Evolutionary conservation across 2,113 vertebrate species (phyloP), one percentile per base, ranked within the genome.

Genomic region (Podilymbus podiceps): DNA sequence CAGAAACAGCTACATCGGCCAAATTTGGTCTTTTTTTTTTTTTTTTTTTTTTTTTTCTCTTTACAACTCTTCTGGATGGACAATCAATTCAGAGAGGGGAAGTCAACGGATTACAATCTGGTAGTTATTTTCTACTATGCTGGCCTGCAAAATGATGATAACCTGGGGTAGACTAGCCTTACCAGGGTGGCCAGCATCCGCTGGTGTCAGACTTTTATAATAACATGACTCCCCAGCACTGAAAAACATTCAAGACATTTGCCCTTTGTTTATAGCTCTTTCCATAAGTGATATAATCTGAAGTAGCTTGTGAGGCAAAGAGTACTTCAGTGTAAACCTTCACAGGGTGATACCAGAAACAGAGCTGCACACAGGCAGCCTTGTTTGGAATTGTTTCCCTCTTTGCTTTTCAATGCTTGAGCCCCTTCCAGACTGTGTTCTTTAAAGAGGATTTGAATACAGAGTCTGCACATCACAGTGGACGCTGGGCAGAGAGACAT

Each of bases 311-410:
- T 10, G 52, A 88, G 95, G 91, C 97, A 97, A 95, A 97, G 93
- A 77, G 67, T 83, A 94, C 95, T 96, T 96, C 91, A 95, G 80
- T 90, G 58, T 96, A 98, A 98, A 96, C 97, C 95, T 97, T 93
- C 88, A 64, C 85, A 95, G 96, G 86, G 64, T 66, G 95, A 94
- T 85, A 92, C 31, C 87, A 91, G 96, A 30, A 89, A 60, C 83
- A 89, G 87, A 82, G 62, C 94, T 72, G 85, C 81, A 93, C 83
- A 30, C 55, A 85, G 91, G 87, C 92, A 49, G 97, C 98, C 98
- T 98, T 98, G 97, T 98, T 98, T 98, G 98, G 98, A 98, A 98
- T 97, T 98, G 97, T 95, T 98, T 97, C 85, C 82, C 38, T 94
- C 94, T 89, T 79, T 73, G 88, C 89, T 92, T 93, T 93, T 75